Evolutionary conservation across 2,113 vertebrate species (phyloP).

Genomic region (Patagioenas fasciata): DNA sequence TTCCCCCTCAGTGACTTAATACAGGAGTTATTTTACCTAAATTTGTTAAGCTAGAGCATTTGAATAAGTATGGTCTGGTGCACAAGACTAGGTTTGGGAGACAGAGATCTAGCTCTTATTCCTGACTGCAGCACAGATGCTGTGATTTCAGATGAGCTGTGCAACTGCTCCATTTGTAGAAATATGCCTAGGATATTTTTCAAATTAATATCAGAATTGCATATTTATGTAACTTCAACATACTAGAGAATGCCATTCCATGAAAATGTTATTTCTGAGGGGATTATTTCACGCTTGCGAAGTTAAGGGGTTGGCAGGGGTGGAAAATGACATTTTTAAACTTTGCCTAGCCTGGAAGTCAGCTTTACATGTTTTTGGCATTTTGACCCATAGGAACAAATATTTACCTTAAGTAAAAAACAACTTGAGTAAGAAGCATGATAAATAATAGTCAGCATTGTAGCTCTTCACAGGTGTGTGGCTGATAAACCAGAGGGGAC

Average conservation of each 20-base stretch:
- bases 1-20: not conserved
- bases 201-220: not conserved
- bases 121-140: not conserved
- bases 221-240: not conserved
- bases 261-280: not conserved
- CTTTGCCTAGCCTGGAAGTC: not conserved
- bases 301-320: not conserved
- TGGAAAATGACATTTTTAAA: not conserved
- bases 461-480: not conserved
- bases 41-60: not conserved
- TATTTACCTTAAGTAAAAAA: not conserved
- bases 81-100: not conserved
- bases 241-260: not conserved
- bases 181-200: not conserved
- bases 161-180: not conserved
- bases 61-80: not conserved
- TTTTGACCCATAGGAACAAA: not conserved
- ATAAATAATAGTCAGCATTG: not conserved
- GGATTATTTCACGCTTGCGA: not conserved
- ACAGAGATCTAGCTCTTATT: not conserved
- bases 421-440: not conserved
- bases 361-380: not conserved
- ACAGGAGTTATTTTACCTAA: not conserved
- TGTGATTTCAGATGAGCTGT: not conserved
- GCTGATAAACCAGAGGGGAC: not conserved